Evolutionary conservation across 2,888 invertebrate genomes (phyloP), one percentile per base, ranked within the genome.

Genomic region (Oligia strigilis): DNA sequence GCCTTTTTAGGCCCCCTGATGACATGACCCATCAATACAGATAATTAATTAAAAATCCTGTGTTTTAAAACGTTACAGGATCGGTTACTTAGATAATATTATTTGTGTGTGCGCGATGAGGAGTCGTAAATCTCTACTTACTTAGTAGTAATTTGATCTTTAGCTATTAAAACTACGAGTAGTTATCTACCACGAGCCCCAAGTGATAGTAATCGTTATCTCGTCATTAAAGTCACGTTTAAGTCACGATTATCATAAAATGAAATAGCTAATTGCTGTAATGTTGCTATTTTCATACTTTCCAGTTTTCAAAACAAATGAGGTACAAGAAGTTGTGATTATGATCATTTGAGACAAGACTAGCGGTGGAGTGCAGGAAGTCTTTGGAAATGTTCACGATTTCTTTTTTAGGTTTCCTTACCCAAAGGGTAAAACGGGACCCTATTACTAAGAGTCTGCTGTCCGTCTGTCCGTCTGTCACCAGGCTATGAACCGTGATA

Each of bases 221-320:
- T 55, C 23, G 58, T 81, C 82, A 72, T 82, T 72, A 81, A 67
- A 65, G 75, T 75, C 82, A 64, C 72, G 49, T 75, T 82, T 72
- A 72, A 52, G 17, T 46, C 72, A 81, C 67, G 72, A 81, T 83
- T 75, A 82, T 72, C 86, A 85, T 83, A 67, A 85, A 81, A 60
- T 82, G 6, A 85, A 85, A 75, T 64, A 69, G 14, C 9, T 71
- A 72, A 67, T 72, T 70, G 40, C 62, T 46, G 4, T 23, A 49
- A 46, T 65, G 62, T 83, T 73, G 72, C 78, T 77, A 81, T 82
- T 67, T 83, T 75, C 49, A 58, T 75, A 55, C 19, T 62, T 81
- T 66, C 65, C 46, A 43, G 82, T 62, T 74, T 85, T 67, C 46
- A 71, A n/a, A 74, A 74, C 65, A 81, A 71, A 85, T n/a, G n/a